Evolutionary conservation across 2,113 vertebrate genomes (phyloP), one percentile per base, ranked within the genome.

Genomic region (Chaenogobius annularis): DNA sequence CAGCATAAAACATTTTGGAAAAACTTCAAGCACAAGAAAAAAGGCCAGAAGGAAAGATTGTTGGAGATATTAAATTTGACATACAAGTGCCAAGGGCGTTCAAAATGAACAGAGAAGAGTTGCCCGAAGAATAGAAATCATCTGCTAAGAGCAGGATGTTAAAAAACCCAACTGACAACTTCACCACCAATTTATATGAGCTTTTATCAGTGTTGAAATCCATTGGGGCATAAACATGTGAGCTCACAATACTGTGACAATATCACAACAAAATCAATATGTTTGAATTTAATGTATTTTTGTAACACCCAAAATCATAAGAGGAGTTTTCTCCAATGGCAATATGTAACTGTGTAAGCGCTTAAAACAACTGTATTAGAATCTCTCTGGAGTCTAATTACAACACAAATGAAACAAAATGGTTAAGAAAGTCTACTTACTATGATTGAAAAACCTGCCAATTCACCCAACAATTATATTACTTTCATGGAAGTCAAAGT

Each of bases 101-200:
- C 70, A 64, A 0, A 58, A 72, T 55, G 40, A 59, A 55, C 66
- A 66, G 59, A 22, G 26, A 35, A 20, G 14, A 47, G n/a, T 2
- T 2, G 47, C 15, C 48, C n/a, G 22, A 69, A 7, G 26, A 72
- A 69, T 31, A 68, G 8, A 58, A 69, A 46, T 55, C 20, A 20
- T 54, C 31, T 43, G 48, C 61, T 77, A 37, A 61, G 54, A 75
- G 71, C 82, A 79, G 40, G 75, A 83, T 48, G 26, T n/a, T 12
- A 5, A 15, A 43, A 1, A 44, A 3, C 43, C 7, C 4, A 11
- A 68, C 50, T 0, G 26, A 61, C 26, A 61, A n/a, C 4, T 3
- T 63, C n/a, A 40, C 19, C 15, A 22, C 5, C 11, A n/a, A 61
- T 52, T 73, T 3, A 58, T 19, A 23, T 15, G 63, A 20, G 17